Evolutionary conservation across 2,888 invertebrate genomes (phyloP).

Genomic region (Cantharis flavilabris): DNA sequence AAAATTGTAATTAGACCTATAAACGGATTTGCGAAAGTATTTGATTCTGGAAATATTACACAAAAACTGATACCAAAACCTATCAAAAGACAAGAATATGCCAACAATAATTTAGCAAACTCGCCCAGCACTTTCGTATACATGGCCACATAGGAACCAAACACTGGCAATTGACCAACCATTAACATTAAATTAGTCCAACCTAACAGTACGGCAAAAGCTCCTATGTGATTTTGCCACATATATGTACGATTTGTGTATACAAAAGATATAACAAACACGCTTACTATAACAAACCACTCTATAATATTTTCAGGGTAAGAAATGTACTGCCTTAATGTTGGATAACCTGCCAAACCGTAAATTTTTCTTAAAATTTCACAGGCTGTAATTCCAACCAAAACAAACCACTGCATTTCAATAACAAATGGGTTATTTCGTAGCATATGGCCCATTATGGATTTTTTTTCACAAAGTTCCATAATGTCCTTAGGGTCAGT

Average conservation of each 20-base stretch:
- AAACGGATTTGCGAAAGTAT: slow-evolving; percentile 81
- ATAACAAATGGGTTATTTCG: slow-evolving; percentile 76
- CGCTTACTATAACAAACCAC: slow-evolving; percentile 85
- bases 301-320: slow-evolving; percentile 86
- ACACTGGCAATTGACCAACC: slow-evolving; percentile 86
- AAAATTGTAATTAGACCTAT: slow-evolving; percentile 83
- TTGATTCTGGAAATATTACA: slow-evolving; percentile 83
- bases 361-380: slow-evolving; percentile 82
- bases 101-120: slow-evolving; percentile 83
- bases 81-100: slow-evolving; percentile 82
- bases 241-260: slow-evolving; percentile 77
- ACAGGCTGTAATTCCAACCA: slow-evolving; percentile 77
- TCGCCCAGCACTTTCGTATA: slow-evolving; percentile 86
- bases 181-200: slow-evolving; percentile 92
- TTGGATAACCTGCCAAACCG: slow-evolving; percentile 80
- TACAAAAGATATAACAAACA: slow-evolving; percentile 81
- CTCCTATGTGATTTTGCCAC: slow-evolving; percentile 87
- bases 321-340: slow-evolving; percentile 79
- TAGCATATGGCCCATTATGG: slow-evolving; percentile 75
- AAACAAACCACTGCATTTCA: slow-evolving; percentile 83
- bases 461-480: slow-evolving; percentile 77
- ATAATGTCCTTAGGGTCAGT: slow-evolving; percentile 68
- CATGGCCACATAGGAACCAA: slow-evolving; percentile 91
- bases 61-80: slow-evolving; percentile 89
- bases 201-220: slow-evolving; percentile 81